Percentiles rank a stretch among this genome's conserved stretches.
phyloP scores from a whole-genome alignment of 2,797 vertebrate genomes.

The Odontamblyopus lacepedii region DNA sequence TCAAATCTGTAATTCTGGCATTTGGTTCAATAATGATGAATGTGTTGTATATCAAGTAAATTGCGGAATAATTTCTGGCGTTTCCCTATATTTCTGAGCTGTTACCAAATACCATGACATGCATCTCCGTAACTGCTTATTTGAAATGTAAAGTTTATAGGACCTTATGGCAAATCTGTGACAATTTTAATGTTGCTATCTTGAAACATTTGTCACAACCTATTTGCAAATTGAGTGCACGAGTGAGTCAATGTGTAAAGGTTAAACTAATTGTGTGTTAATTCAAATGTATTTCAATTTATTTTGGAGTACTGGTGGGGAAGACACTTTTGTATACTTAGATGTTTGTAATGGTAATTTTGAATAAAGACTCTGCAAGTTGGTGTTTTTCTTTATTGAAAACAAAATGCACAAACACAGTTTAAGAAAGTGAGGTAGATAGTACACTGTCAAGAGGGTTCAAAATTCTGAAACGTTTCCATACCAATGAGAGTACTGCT shows the following conservation, averaged over 20 bases:
- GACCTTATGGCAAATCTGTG: constrained; percentile 39
- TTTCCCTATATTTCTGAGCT: constrained; percentile 49
- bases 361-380: constrained; percentile 75
- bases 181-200: constrained; percentile 42
- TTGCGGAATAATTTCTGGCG: constrained; percentile 28
- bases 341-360: constrained; percentile 74
- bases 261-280: constrained; percentile 60
- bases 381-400: neutral
- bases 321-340: constrained; percentile 64
- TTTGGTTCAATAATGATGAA: constrained; percentile 28
- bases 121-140: constrained; percentile 44
- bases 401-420: neutral
- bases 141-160: constrained; percentile 36
- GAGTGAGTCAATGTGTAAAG: constrained; percentile 62
- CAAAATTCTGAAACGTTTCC: neutral
- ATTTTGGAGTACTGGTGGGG: constrained; percentile 23
- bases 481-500: neutral
- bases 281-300: constrained; percentile 60
- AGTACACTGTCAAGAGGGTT: neutral
- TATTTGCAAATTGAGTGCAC: constrained; percentile 58
- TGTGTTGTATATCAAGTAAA: neutral
- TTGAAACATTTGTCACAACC: constrained; percentile 31
- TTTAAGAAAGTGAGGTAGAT: neutral
- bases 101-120: constrained; percentile 64
- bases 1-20: constrained; percentile 38